Conservation (phyloP, 2,113 vertebrate genomes). For the Pantherophis guttatus region DNA sequence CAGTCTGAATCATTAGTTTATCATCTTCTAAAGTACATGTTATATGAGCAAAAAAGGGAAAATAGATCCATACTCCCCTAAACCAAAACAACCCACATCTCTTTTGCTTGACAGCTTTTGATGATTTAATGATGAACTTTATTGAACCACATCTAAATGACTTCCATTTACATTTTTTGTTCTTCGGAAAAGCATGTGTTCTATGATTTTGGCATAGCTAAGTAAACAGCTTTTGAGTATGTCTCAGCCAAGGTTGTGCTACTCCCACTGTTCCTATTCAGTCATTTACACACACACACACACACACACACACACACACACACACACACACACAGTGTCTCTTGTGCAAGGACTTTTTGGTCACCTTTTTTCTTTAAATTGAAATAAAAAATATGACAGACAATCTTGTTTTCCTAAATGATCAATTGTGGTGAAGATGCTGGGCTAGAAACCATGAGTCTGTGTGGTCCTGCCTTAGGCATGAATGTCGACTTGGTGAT, state of each 20-base stretch:
- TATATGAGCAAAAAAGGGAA: background rate
- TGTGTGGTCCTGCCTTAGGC: background rate
- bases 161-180: background rate
- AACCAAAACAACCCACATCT: background rate
- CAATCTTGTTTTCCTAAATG: background rate
- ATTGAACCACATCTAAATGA: background rate
- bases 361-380: background rate
- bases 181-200: slow-evolving; percentile 3
- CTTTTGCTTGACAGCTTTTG: background rate
- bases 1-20: background rate
- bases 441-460: background rate
- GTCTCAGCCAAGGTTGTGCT: background rate
- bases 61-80: background rate
- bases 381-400: background rate
- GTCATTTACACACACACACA: background rate
- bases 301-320: too few relatives aligned
- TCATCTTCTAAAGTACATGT: background rate
- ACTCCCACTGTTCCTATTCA: background rate
- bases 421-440: background rate
- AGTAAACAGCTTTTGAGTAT: background rate
- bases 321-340: background rate
- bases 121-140: slow-evolving; percentile 13
- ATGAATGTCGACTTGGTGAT: background rate
- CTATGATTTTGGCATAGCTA: slow-evolving; percentile 8
- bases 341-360: background rate